A percentile compares a stretch with the other conserved stretches of the same genome.
phyloP scores from a whole-genome alignment of 2,113 vertebrate genomes.

The Grus americana region DNA sequence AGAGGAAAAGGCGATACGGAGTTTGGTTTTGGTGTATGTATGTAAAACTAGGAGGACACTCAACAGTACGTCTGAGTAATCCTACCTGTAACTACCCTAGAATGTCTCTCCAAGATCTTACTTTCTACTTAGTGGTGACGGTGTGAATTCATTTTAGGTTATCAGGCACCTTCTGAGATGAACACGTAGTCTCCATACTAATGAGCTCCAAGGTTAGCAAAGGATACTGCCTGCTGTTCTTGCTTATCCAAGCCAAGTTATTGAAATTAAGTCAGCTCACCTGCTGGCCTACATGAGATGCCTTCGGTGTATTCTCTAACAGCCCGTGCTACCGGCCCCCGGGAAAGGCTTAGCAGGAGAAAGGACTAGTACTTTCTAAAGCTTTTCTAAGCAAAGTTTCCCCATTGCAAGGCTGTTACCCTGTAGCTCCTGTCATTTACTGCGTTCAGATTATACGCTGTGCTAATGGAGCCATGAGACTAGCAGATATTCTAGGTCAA shows the following conservation, averaged over 20 bases:
- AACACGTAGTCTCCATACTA: neutral
- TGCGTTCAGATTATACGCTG: neutral
- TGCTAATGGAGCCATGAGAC: neutral
- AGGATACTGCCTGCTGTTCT: neutral
- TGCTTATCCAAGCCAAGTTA: neutral
- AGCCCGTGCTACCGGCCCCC: neutral
- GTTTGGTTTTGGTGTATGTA: neutral
- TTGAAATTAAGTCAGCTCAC: neutral
- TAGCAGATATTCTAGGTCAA: neutral
- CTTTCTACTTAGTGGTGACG: neutral
- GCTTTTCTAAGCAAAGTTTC: neutral
- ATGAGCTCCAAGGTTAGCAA: constrained; percentile 7
- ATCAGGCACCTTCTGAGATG: neutral
- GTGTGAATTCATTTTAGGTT: neutral
- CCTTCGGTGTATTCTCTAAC: neutral
- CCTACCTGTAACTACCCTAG: neutral
- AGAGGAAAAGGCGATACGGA: neutral
- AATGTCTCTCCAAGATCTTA: neutral
- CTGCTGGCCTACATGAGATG: neutral
- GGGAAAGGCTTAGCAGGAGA: neutral
- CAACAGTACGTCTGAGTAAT: neutral
- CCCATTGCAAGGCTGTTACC: neutral
- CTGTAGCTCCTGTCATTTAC: neutral
- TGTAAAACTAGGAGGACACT: neutral
- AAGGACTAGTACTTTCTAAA: neutral